These are phyloP conservation scores for Trissoscelio sp. DNA, from an alignment of 2,888 invertebrate species.

Conservation along the genomic window DNA sequence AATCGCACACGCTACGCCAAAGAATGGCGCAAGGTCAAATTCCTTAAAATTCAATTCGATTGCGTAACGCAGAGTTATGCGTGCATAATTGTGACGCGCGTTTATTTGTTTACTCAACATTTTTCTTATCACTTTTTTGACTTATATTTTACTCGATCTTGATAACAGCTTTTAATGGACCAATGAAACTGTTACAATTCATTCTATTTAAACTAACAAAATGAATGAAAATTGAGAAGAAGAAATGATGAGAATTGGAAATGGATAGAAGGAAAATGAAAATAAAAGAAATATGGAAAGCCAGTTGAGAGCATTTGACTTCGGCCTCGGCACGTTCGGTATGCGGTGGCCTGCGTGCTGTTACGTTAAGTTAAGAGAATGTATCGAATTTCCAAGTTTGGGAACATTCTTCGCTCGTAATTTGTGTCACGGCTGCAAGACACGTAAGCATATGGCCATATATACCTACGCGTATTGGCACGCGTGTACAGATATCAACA, in stretches of 20 bases:
- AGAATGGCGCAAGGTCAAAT: constrained; percentile 62
- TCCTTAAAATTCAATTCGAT: constrained; percentile 57
- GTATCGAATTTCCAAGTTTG: constrained; percentile 81
- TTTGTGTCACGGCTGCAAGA: constrained; percentile 78
- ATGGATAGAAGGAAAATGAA: background rate
- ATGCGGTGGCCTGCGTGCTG: constrained; percentile 71
- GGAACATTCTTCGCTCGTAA: constrained; percentile 78
- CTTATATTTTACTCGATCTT: too few relatives aligned
- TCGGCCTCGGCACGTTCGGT: constrained; percentile 67
- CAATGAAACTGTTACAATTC: too few relatives aligned
- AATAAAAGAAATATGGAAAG: constrained; percentile 43
- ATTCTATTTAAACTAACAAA: too few relatives aligned
- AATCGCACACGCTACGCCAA: constrained; percentile 41
- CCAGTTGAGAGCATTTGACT: constrained; percentile 46
- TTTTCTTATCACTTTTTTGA: background rate
- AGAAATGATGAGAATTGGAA: background rate
- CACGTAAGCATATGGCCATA: constrained; percentile 67
- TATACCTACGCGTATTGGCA: constrained; percentile 66
- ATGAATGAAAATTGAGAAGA: too few relatives aligned
- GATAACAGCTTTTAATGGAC: too few relatives aligned
- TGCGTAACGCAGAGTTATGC: constrained; percentile 52
- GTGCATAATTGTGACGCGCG: constrained; percentile 45
- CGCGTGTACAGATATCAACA: constrained; percentile 63
- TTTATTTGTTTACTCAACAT: constrained; percentile 26
- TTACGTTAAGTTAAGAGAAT: constrained; percentile 78